These are phyloP conservation scores for Nothoprocta pentlandii DNA, from an alignment of 2,113 vertebrate species.

Conservation along the genomic window DNA sequence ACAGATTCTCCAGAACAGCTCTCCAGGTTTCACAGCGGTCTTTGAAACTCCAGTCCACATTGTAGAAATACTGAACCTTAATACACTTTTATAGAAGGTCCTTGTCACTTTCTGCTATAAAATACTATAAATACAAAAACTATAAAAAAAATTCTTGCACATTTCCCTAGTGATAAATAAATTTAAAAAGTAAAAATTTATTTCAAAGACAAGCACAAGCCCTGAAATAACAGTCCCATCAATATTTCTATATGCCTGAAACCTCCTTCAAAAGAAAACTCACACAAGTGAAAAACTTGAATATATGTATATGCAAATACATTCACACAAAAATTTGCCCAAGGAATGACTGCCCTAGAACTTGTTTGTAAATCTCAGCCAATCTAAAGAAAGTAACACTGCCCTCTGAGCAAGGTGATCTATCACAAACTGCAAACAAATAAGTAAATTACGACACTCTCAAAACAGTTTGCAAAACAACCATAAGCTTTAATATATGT, in stretches of 20 bases:
- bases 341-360: constrained; percentile 17
- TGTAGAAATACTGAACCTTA: background rate
- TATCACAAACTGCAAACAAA: constrained; percentile 20
- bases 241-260: background rate
- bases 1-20: background rate
- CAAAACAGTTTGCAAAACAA: constrained; percentile 30
- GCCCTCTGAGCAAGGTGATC: background rate
- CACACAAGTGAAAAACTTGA: background rate
- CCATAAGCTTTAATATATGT: constrained; percentile 1
- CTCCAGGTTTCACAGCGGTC: background rate
- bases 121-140: background rate
- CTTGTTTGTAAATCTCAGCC: background rate
- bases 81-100: background rate
- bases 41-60: background rate
- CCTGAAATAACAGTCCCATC: constrained; percentile 1
- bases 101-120: background rate
- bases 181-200: background rate
- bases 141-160: background rate
- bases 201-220: background rate
- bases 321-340: constrained; percentile 8
- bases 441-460: background rate
- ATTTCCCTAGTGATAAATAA: background rate
- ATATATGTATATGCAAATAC: background rate
- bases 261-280: background rate
- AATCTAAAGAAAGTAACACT: background rate